Evolutionary conservation across 1,140 invertebrate genomes (phyloP).

Genomic region (Tyrophagus putrescentiae): DNA sequence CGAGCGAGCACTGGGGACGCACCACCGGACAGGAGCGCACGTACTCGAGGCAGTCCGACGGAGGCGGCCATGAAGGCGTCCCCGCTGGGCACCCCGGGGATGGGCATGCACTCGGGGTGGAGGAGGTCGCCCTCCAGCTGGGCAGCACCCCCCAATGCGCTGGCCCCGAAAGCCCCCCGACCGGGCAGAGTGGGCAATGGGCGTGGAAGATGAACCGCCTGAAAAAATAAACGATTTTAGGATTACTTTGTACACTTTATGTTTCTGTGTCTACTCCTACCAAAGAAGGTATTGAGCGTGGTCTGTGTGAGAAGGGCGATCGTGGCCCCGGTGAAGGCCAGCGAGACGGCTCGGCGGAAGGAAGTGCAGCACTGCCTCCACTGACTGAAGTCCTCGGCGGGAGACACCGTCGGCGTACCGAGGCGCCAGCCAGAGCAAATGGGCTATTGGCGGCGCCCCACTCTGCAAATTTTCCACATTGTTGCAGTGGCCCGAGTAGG

Average conservation of each 20-base stretch:
- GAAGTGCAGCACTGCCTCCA: slow-evolving; percentile 36
- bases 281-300: slow-evolving; percentile 55
- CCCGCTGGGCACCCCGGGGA: slow-evolving; percentile 35
- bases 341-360: slow-evolving; percentile 52
- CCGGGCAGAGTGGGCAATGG: slow-evolving; percentile 52
- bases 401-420: slow-evolving; percentile 57
- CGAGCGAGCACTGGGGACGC: slow-evolving; percentile 55
- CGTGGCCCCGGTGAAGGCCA: slow-evolving; percentile 42
- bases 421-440: slow-evolving; percentile 55
- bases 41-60: slow-evolving; percentile 57
- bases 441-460: slow-evolving; percentile 61
- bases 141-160: slow-evolving; percentile 50
- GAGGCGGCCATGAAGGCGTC: slow-evolving; percentile 37
- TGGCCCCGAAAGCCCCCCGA: slow-evolving; percentile 40
- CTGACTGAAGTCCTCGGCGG: neutral
- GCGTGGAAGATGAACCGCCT: slow-evolving; percentile 66
- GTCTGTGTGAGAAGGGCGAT: slow-evolving; percentile 40
- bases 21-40: slow-evolving; percentile 62
- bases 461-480: slow-evolving; percentile 75
- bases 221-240: too few species aligned
- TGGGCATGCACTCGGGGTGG: slow-evolving; percentile 50
- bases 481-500: slow-evolving; percentile 77
- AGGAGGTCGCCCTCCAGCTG: slow-evolving; percentile 39
- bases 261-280: too few species aligned
- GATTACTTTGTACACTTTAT: too few species aligned